Evolutionary conservation across 2,888 invertebrate species (phyloP), one percentile per base, ranked within the genome.

Genomic region (Parnassius apollo): DNA sequence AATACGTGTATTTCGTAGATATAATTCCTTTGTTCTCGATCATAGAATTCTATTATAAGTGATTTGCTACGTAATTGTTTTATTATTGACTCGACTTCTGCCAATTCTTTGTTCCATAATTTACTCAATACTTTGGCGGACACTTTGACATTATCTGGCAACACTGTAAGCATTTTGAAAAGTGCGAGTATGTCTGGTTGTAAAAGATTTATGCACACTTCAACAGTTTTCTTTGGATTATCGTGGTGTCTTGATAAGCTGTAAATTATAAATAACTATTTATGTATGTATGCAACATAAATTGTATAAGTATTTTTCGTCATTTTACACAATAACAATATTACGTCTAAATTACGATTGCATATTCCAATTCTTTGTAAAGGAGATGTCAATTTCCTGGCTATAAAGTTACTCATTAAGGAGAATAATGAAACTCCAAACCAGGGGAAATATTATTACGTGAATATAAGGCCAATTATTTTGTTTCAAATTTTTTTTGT

Each of bases 1-100:
- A 96, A 83, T 74, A 95, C 94, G 75, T 96, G 95, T 54, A 96
- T 92, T 66, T 95, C 95, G 74, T 96, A 96, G 42, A 94, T 89
- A 69, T 94, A 95, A 65, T 91, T 93, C 54, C 91, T 87, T 58
- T 93, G 86, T 59, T 93, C 93, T 2, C 88, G 81, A 66, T 94
- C 94, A 77, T 94, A 95, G 59, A 92, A 92, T 69, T 93, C 93
- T 2, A 93, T 93, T 1, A 94, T 93, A 0, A 96, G 85, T 0
- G 95, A 95, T 75, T 95, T 96, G 66, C 93, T 93, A 49, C 93
- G 92, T 10, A 96, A 86, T 65, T 93, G 89, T 52, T 92, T 87
- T 93, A 95, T 94, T 9, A 94, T 93, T 2, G 93, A 89, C 71
- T 94, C 93, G 0, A 94, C 94, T 69, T 93, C 89, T 9, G 70